Conservation (phyloP, 2,113 vertebrate species). For the Axis porcinus region DNA sequence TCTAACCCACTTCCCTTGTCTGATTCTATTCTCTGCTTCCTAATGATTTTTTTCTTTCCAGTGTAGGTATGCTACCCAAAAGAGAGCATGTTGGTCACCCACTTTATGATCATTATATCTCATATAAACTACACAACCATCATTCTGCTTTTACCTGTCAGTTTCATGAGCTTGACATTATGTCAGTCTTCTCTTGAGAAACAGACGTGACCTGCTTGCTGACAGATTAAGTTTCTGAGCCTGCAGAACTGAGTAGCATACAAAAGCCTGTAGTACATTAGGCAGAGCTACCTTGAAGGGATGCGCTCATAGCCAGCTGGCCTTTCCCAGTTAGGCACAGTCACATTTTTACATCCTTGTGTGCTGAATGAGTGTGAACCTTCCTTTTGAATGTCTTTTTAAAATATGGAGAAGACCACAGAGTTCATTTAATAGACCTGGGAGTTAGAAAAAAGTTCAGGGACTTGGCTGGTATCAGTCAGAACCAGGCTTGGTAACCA, state of each 20-base stretch:
- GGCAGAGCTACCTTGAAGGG: background rate
- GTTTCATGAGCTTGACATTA: background rate
- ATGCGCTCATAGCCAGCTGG: background rate
- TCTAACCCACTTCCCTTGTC: background rate
- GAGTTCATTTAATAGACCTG: background rate
- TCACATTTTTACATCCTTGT: background rate
- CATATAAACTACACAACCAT: background rate
- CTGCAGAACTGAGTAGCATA: background rate
- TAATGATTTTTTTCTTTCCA: conserved; percentile 1
- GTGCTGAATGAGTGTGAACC: background rate
- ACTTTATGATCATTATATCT: background rate
- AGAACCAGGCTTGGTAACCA: background rate
- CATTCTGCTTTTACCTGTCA: background rate
- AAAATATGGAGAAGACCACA: background rate
- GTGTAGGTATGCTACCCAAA: background rate
- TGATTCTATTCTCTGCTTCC: background rate
- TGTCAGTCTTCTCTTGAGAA: background rate
- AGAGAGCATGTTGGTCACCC: background rate
- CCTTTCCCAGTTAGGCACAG: background rate
- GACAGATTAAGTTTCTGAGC: background rate
- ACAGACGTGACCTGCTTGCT: background rate
- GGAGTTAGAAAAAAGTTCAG: background rate
- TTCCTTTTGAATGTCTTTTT: background rate
- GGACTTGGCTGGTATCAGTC: background rate
- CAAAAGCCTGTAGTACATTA: background rate